phyloP scores from a whole-genome alignment of 2,888 invertebrate genomes.

The Sepiola atlantica region DNA sequence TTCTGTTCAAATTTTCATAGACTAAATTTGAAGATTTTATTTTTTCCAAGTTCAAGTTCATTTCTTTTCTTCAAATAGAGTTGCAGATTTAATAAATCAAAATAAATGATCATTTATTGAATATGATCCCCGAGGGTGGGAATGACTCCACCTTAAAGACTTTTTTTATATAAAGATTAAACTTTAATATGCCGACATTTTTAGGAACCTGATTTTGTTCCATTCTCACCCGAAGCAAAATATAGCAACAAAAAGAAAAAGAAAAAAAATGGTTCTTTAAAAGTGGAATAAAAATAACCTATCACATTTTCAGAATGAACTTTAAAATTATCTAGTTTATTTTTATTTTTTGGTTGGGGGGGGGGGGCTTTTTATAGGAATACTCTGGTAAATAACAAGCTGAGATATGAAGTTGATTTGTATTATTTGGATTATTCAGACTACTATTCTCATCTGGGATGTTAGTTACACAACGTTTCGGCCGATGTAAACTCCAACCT shows the following conservation, averaged over 20 bases:
- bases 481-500: too few relatives aligned
- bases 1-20: too few relatives aligned
- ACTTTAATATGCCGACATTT: neutral
- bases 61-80: neutral
- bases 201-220: neutral
- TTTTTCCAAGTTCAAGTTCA: too few relatives aligned
- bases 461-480: too few relatives aligned
- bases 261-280: neutral
- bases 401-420: neutral
- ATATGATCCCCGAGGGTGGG: neutral
- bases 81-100: neutral
- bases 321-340: neutral
- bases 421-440: too few relatives aligned
- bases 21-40: too few relatives aligned
- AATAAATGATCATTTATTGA: neutral
- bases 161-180: neutral
- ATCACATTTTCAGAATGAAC: neutral
- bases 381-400: neutral
- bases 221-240: neutral
- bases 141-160: neutral
- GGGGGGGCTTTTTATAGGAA: neutral
- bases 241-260: neutral
- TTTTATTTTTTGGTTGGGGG: too few relatives aligned
- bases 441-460: too few relatives aligned
- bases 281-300: neutral